Conservation (phyloP, 1,140 invertebrate genomes). For the Drosophila lini region DNA sequence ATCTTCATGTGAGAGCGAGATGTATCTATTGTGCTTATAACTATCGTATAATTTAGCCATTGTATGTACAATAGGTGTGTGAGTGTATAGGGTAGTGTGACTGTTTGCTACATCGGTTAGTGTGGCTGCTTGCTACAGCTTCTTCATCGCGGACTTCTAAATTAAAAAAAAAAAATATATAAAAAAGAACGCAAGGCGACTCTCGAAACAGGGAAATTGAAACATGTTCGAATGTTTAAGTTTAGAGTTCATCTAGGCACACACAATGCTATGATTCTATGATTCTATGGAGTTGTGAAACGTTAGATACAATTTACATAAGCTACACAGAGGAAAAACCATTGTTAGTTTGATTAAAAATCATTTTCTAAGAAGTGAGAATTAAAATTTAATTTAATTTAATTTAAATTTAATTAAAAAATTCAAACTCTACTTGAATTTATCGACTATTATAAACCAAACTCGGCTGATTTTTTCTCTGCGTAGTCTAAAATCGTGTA, state of each 20-base stretch:
- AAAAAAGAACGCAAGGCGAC: constrained; percentile 35
- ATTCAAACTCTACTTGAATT: not conserved
- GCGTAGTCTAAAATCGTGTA: constrained; percentile 16
- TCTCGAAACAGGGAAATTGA: constrained; percentile 71
- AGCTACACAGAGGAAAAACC: constrained; percentile 30
- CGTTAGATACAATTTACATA: constrained; percentile 35
- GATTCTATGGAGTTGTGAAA: constrained; percentile 33
- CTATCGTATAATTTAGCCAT: too few species aligned
- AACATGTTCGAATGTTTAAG: constrained; percentile 75
- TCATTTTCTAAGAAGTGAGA: not conserved
- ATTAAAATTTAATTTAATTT: too few species aligned
- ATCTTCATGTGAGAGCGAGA: too few species aligned
- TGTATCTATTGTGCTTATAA: too few species aligned
- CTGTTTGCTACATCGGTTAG: too few species aligned
- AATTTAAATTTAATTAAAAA: too few species aligned
- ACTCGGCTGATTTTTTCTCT: constrained; percentile 5
- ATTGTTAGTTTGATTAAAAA: not conserved
- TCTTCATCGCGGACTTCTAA: constrained; percentile 29
- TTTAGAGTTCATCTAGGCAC: constrained; percentile 37
- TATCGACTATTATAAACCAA: not conserved
- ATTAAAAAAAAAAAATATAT: too few species aligned
- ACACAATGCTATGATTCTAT: constrained; percentile 46
- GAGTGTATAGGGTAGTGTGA: too few species aligned
- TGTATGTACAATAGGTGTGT: too few species aligned
- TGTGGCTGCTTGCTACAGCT: too few species aligned